Base-by-base conservation (phyloP, 2,888 invertebrate species). In the Drosophila kanekoi region DNA sequence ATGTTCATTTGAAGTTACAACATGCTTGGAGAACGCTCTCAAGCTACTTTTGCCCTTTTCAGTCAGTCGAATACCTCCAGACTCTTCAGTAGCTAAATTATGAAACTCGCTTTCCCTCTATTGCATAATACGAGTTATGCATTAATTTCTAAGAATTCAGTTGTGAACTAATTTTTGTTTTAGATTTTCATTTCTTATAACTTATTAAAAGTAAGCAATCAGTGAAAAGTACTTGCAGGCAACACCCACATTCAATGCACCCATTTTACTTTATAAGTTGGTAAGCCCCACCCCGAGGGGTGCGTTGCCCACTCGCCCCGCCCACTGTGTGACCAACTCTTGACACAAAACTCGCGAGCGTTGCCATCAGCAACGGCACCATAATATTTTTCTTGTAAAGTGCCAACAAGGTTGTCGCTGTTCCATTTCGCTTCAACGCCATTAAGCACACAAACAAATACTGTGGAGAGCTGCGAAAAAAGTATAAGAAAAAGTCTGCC, bases 391-490 rank as follows among this genome's bases (percentile, higher is more conserved):
- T 44, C 65, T 71, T 66, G 56, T 57, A 69, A 63, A 72, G 74
- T 77, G 72, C 69, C 86, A 80, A 71, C 66, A 78, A 72, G 70
- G 85, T 78, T 81, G 70, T 53, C 52, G 66, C 73, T 77, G 53
- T 76, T 62, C 38, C 41, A 63, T 70, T 65, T 65, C 59, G 71
- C 75, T 64, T 64, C 60, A 41, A 73, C 75, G 67, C 85, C 76
- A 81, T 87, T 72, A 77, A 78, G 56, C 62, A 63, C 33, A 57
- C 52, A 61, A 69, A 62, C 62, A 68, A 77, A 62, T 49, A 38
- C 45, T 38, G n/a, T 11, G 33, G 5, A 56, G 8, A 23, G 53
- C 20, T 8, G n/a, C 11, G 3, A 44, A 16, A 71, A 41, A 48
- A 45, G 18, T 20, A 61, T 16, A n/a, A n/a, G 16, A 33, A 53